Evolutionary conservation across 2,888 invertebrate species (phyloP), one percentile per base, ranked within the genome.

Genomic region (Eilema caniola): DNA sequence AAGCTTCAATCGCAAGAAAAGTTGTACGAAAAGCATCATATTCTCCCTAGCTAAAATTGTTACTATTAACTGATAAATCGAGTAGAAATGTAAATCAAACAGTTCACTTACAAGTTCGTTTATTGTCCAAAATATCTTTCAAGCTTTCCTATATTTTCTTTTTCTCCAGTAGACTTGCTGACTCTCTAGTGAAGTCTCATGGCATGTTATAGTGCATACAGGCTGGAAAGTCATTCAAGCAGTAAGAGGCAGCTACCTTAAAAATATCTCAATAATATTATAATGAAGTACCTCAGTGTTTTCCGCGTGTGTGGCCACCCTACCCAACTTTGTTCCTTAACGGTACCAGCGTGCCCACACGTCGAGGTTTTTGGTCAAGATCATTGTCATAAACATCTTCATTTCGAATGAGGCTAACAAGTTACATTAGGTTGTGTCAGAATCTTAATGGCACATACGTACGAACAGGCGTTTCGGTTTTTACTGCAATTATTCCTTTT

Each of bases 341-440:
- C 93, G 93, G 93, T 89, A 92, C 79, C 74, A 53, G 74, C 90
- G 80, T 88, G 91, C 92, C 89, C 90, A 90, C 92, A 90, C 93
- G 93, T 88, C 80, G 80, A 73, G 67, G 75, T 82, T 71, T 81
- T 86, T 85, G 85, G 84, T 74, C 81, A 82, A 84, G 85, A 86
- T 87, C 87, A 84, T 78, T 86, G 84, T 87, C 86, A 88, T 83
- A 86, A 86, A 81, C 76, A 81, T 86, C 83, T 85, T 82, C 79
- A 81, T 83, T 85, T 82, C 56, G 77, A 80, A 81, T 73, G 73
- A 82, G 78, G 83, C 62, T 77, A 77, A 78, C 79, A 80, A 80
- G 77, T 77, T 72, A 80, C 76, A 77, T 77, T 79, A 78, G 74
- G 56, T 67, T 74, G 70, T 75, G 64, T 68, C 77, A 75, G 79